Evolutionary conservation across 2,797 vertebrate species (phyloP), one percentile per base, ranked within the genome.

Genomic region (Simalia tracyae): DNA sequence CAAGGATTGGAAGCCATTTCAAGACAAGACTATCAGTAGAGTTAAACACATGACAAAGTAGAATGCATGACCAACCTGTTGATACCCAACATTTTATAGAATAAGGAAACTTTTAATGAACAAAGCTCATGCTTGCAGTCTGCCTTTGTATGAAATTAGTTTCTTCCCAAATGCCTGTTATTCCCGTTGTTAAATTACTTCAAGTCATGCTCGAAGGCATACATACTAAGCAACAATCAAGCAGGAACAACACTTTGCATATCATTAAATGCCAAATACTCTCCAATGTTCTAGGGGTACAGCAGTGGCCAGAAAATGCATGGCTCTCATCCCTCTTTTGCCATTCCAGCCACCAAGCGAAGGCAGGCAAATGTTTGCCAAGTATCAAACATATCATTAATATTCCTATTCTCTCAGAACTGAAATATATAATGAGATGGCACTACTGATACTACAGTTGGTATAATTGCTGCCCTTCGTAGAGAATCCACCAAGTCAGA

Each of bases 171-270:
- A 97, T 92, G 96, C 96, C 97, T 97, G 96, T 97, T 97, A 97
- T 97, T 97, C 97, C 96, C 96, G 96, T 97, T 98, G 97, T 97
- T 97, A 97, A 98, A 97, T 97, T 97, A 97, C 97, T 97, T 97
- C 94, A 95, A 86, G 96, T 96, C 97, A 97, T 97, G 96, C 97
- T 98, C 94, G 97, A 97, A 97, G 96, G 97, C 96, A 96, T 97
- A 95, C 97, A 96, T 94, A 97, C 96, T 96, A 96, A 94, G 96
- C 96, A 93, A 97, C 96, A 97, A 97, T 96, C 96, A 97, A 97
- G 96, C 4, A 76, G 92, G 95, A 97, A 95, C 96, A 97, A 95
- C 94, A 95, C 93, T 97, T 96, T 95, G 96, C 96, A 96, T 97
- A 97, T 96, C 94, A 97, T 97, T 97, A 98, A 97, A 95, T 95